Percentiles rank a stretch among this genome's conserved stretches.
phyloP scores from a whole-genome alignment of 2,113 vertebrate species.

The Beaufortia kweichowensis region DNA sequence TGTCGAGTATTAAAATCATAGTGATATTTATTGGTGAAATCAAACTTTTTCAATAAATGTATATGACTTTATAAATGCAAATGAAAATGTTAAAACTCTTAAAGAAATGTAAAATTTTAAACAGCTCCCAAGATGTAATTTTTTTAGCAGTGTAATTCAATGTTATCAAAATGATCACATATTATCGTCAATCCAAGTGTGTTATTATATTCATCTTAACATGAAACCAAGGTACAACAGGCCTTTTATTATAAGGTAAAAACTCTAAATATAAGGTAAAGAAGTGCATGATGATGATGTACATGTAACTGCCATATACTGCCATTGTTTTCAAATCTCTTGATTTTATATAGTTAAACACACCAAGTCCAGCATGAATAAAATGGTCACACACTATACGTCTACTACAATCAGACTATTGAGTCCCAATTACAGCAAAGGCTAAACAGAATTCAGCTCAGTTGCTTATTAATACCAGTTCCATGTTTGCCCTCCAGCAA shows the following conservation, averaged over 20 bases:
- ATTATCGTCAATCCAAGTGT: not conserved
- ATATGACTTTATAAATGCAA: not conserved
- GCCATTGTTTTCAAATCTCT: not conserved
- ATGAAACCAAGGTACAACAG: not conserved
- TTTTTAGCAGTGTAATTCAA: not conserved
- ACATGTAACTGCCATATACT: not conserved
- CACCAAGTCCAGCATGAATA: not conserved
- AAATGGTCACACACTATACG: not conserved
- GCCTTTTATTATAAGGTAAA: conserved; percentile 12
- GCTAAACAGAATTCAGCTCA: conserved; percentile 69
- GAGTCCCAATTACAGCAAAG: conserved; percentile 69
- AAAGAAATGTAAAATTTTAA: not conserved
- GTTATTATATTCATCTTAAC: not conserved
- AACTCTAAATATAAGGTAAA: no score
- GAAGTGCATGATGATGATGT: not conserved
- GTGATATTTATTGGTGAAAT: no score
- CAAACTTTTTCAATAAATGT: no score
- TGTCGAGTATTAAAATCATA: no score
- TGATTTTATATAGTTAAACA: not conserved
- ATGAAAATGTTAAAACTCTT: not conserved
- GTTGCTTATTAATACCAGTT: conserved; percentile 75
- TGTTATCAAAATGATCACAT: conserved; percentile 10
- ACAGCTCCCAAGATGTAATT: no score
- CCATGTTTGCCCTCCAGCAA: conserved; percentile 74
- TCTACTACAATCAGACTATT: conserved; percentile 18